Conservation (phyloP, 2,113 vertebrate species). For the Alligator sinensis region DNA sequence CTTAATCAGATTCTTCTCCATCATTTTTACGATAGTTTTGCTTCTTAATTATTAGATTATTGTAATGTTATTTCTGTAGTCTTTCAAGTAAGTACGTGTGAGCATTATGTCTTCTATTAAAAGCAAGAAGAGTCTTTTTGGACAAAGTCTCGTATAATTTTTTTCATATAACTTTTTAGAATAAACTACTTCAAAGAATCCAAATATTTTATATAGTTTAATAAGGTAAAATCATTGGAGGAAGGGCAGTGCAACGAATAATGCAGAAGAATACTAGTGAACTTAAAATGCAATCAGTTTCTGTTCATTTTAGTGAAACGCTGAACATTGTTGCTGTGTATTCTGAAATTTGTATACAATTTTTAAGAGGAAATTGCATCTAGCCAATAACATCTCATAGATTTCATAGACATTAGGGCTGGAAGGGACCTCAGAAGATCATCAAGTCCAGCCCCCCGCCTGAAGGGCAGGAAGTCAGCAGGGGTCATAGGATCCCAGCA, state of each 20-base stretch:
- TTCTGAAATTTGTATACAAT: neutral
- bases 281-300: neutral
- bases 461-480: too few relatives aligned
- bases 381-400: too few relatives aligned
- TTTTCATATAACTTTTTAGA: neutral
- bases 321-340: neutral
- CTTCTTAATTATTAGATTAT: slow-evolving; percentile 10
- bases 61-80: neutral
- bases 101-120: slow-evolving; percentile 8
- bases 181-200: neutral
- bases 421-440: too few relatives aligned
- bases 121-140: neutral
- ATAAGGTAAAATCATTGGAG: neutral
- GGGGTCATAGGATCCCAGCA: too few relatives aligned
- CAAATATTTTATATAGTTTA: neutral
- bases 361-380: neutral
- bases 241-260: neutral
- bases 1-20: neutral
- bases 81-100: neutral
- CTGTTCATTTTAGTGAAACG: neutral
- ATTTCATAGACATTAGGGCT: too few relatives aligned
- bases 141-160: slow-evolving; percentile 13
- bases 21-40: neutral
- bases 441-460: too few relatives aligned
- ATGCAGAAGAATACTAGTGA: neutral